Evolutionary conservation across 2,888 invertebrate species (phyloP).

Genomic region (Actias luna): DNA sequence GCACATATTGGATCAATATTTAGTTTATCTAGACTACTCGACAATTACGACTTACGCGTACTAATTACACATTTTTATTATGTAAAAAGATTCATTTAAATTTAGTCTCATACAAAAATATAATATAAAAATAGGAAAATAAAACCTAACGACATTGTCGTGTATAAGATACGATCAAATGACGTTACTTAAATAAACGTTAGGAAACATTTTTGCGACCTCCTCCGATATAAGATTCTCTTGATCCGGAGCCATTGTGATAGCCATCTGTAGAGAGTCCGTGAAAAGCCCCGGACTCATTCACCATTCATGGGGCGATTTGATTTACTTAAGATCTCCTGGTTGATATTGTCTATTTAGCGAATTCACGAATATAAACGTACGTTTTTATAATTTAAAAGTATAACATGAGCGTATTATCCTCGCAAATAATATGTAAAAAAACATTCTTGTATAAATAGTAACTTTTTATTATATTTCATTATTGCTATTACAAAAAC

Average conservation of each 20-base stretch:
- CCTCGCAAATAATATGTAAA: not conserved
- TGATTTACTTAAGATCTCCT: conserved; percentile 81
- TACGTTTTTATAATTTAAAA: conserved; percentile 53
- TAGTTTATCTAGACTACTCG: no score
- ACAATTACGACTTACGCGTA: no score
- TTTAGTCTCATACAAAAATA: not conserved
- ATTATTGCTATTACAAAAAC: not conserved
- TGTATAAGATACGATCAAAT: conserved; percentile 61
- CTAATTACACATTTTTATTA: no score
- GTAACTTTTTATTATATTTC: not conserved
- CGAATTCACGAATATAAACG: conserved; percentile 50
- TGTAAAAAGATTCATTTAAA: no score
- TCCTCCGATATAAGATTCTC: conserved; percentile 69
- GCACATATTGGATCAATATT: no score
- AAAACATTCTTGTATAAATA: not conserved
- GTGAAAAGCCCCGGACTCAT: conserved; percentile 74
- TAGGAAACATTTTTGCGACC: conserved; percentile 76
- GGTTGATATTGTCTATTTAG: conserved; percentile 77
- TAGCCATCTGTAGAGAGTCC: conserved; percentile 73
- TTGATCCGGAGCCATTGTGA: conserved; percentile 79
- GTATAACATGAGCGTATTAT: conserved; percentile 46
- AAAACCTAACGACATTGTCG: conserved; percentile 7
- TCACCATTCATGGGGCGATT: conserved; percentile 80
- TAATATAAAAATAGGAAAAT: not conserved
- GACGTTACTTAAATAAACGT: conserved; percentile 74